Conservation (phyloP, 2,797 vertebrate genomes). For the Alosa sapidissima region DNA sequence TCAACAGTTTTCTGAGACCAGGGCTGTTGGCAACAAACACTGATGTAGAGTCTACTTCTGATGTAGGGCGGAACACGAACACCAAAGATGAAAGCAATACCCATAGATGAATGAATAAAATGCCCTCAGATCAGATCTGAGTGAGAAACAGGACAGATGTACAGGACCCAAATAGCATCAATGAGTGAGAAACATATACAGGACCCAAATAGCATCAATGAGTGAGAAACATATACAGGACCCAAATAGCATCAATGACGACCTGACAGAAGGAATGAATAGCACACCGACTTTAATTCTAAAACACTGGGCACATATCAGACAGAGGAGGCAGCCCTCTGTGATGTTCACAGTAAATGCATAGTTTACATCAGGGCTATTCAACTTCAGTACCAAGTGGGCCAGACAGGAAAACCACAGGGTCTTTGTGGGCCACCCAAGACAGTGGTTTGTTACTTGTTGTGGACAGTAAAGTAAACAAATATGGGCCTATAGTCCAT, state of each 20-base stretch:
- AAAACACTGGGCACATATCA: background rate
- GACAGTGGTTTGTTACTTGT: no score
- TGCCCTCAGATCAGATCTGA: background rate
- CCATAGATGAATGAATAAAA: background rate
- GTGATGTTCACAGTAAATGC: background rate
- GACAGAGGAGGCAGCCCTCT: background rate
- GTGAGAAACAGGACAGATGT: no score
- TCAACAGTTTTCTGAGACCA: background rate
- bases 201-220: no score
- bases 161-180: no score
- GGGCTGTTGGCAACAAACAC: background rate
- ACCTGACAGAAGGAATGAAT: background rate
- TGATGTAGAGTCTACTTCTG: background rate
- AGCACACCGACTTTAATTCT: background rate
- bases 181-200: no score
- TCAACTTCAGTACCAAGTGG: no score
- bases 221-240: background rate
- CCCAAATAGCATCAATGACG: background rate
- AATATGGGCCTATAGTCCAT: no score
- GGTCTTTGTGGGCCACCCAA: no score
- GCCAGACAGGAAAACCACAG: no score
- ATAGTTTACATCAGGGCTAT: no score
- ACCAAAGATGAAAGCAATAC: slow-evolving; percentile 2
- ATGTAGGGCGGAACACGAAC: background rate
- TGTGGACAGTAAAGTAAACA: no score